Base-by-base conservation (phyloP, 2,888 invertebrate genomes). In the Emmelina monodactyla region DNA sequence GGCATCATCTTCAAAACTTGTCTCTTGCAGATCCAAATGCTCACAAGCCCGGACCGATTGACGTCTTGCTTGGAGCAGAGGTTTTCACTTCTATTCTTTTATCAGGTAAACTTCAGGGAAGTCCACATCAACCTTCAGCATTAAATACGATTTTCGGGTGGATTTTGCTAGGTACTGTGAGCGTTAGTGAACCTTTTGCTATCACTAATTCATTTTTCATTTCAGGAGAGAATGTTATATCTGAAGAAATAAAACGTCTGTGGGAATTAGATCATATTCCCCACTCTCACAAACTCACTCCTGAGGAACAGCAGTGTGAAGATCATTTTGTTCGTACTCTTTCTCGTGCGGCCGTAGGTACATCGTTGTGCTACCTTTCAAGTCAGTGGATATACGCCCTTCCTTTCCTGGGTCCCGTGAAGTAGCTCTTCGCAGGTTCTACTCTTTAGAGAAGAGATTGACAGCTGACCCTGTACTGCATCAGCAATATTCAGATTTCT, bases 371-470 rank as follows among this genome's bases (percentile, higher is more conserved):
- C 31, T 39, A 16, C 39, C 39, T 10, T 38, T 38, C 16, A 38
- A 38, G 28, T 15, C 14, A 13, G 15, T 15, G 16, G 31, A 16
- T 2, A 16, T 15, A 16, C 15, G 31, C 28, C 13, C 13, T 10
- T 7, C 12, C 14, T 28, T 28, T 12, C n/a, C 12, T 2, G 37
- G 35, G 14, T 37, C 37, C 30, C 37, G 37, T n/a, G 38, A 39
- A 3, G 15, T 41, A 15, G 37, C 37, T 13, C 31, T 37, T 11
- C 32, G 41, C 4, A 33, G 42, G n/a, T 42, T 42, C 12, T 16
- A 42, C 32, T 33, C 37, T 1, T 31, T 39, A 10, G 39, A 39
- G 14, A 22, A 31, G 11, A 13, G 37, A 14, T 13, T 42, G 4
- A 29, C 34, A 10, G 28, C 30, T 11, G 35, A 42, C 14, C 32